These are phyloP conservation scores for Nasua narica DNA, from an alignment of 2,797 vertebrate species.

Conservation along the genomic window DNA sequence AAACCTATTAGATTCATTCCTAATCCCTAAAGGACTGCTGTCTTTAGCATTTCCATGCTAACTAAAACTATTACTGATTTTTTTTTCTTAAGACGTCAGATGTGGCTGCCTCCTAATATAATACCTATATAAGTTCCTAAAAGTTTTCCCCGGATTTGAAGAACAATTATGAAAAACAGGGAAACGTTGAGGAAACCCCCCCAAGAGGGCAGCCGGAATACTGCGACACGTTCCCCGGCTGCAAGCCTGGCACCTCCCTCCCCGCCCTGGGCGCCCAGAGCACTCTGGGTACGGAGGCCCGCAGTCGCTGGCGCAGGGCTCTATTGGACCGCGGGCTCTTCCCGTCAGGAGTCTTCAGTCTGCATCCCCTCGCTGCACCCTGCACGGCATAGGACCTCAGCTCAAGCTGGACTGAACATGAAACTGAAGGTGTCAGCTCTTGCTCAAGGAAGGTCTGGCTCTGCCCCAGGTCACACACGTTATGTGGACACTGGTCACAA, in stretches of 20 bases:
- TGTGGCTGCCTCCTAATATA: constrained; percentile 62
- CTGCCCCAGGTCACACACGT: neutral
- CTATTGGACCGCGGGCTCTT: neutral
- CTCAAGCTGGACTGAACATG: neutral
- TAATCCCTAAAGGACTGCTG: constrained; percentile 72
- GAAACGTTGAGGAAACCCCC: neutral
- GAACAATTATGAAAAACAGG: constrained; percentile 35
- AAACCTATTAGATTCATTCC: constrained; percentile 79
- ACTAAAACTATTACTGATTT: constrained; percentile 68
- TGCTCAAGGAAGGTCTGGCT: neutral
- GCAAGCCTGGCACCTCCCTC: neutral
- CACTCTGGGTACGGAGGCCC: neutral
- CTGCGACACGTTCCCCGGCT: neutral
- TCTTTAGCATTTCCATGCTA: constrained; percentile 78
- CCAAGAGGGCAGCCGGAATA: neutral
- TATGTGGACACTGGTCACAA: neutral
- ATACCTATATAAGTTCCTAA: constrained; percentile 44
- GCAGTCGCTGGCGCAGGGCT: neutral
- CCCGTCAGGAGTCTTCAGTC: neutral
- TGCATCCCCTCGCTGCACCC: neutral
- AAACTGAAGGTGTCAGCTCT: neutral
- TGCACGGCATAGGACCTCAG: neutral
- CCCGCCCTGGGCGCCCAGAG: neutral
- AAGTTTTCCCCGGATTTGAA: constrained; percentile 30
- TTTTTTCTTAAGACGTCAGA: constrained; percentile 51